Evolutionary conservation across 2,797 vertebrate species (phyloP).

Genomic region (Chaenodraco wilsoni): DNA sequence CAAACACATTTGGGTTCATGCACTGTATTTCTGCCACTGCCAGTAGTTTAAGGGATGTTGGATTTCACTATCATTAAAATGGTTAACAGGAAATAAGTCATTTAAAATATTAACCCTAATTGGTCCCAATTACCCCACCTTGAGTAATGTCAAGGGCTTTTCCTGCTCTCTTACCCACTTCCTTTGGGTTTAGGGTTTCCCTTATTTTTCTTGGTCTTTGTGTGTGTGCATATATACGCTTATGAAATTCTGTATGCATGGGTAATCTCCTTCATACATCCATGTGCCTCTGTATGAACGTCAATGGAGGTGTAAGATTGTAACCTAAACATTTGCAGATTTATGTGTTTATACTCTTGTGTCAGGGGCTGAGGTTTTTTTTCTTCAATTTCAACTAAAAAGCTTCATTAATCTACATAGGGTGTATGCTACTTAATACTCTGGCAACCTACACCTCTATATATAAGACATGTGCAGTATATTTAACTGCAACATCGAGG

Average conservation of each 20-base stretch:
- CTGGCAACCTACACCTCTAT: neutral
- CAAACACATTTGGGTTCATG: conserved; percentile 6
- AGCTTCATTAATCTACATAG: neutral
- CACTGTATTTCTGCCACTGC: conserved; percentile 16
- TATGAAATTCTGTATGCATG: conserved; percentile 14
- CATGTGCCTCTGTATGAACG: conserved; percentile 7
- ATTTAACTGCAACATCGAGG: neutral
- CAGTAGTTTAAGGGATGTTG: conserved; percentile 26
- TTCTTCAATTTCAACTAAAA: conserved; percentile 8
- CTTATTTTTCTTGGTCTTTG: conserved; percentile 9
- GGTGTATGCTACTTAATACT: neutral
- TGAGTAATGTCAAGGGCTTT: conserved; percentile 32
- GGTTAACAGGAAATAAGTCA: conserved; percentile 49
- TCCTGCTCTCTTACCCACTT: conserved; percentile 1
- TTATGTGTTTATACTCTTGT: conserved; percentile 18
- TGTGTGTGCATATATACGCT: conserved; percentile 6
- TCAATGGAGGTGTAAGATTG: conserved; percentile 10
- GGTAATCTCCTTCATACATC: neutral
- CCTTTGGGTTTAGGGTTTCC: conserved; percentile 3
- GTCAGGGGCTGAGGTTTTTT: conserved; percentile 1
- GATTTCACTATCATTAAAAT: conserved; percentile 38
- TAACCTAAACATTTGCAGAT: conserved; percentile 18
- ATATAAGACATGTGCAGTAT: neutral
- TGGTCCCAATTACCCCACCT: conserved; percentile 43
- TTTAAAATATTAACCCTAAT: conserved; percentile 51